phyloP scores from a whole-genome alignment of 2,113 vertebrate species.

The Lepidiolamprologus cunningtoni region DNA sequence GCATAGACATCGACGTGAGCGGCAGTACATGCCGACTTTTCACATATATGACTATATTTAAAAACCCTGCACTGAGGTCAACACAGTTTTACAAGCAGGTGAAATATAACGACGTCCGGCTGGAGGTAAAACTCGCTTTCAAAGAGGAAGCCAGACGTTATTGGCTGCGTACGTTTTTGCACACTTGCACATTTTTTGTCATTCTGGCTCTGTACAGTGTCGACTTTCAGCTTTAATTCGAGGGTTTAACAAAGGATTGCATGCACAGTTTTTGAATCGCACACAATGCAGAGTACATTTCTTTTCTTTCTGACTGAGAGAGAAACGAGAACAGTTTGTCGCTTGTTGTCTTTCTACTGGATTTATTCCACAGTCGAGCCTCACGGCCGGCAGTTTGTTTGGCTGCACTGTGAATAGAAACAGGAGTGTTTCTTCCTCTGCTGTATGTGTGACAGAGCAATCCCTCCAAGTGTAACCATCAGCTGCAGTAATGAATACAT shows the following conservation, averaged over 20 bases:
- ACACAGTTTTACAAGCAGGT: not conserved
- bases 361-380: not conserved
- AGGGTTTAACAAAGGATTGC: not conserved
- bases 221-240: not conserved
- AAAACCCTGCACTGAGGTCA: not conserved
- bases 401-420: not conserved
- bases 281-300: not conserved
- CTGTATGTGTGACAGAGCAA: not conserved
- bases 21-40: not conserved
- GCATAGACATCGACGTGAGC: not conserved
- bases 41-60: not conserved
- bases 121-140: not conserved
- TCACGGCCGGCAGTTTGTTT: not conserved
- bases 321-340: not conserved
- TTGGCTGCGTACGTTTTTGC: not conserved
- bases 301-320: not conserved
- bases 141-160: not conserved
- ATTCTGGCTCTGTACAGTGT: not conserved
- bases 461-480: not conserved
- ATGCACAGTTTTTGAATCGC: not conserved
- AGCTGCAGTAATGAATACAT: not conserved
- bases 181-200: not conserved
- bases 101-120: not conserved
- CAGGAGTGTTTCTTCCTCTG: not conserved
- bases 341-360: not conserved